Evolutionary conservation across 2,888 invertebrate genomes (phyloP).

Genomic region (Masnerella sp.): DNA sequence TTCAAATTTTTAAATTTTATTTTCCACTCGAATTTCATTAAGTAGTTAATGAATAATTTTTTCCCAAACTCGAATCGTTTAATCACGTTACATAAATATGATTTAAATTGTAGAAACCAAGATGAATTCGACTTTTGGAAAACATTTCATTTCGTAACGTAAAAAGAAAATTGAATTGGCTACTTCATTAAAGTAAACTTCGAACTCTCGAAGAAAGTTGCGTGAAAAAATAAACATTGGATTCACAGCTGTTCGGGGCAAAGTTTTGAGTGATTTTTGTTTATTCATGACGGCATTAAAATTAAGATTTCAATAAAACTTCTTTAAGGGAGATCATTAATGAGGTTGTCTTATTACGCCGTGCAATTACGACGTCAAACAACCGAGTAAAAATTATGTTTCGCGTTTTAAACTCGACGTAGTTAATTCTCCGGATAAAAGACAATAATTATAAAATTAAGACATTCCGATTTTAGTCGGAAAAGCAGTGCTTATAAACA

Average conservation of each 20-base stretch:
- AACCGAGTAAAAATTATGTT: not conserved
- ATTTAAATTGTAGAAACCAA: no score
- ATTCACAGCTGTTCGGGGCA: conserved; percentile 22
- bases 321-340: conserved; percentile 8
- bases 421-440: no score
- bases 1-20: no score
- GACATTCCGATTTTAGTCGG: not conserved
- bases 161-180: conserved; percentile 21
- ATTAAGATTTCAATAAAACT: conserved; percentile 14
- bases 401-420: no score
- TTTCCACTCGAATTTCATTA: no score
- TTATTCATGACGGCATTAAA: conserved; percentile 34
- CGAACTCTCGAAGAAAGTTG: not conserved
- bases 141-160: conserved; percentile 18
- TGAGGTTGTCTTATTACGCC: not conserved
- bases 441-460: no score
- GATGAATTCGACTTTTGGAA: no score
- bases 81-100: no score
- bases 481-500: not conserved
- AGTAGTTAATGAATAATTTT: no score
- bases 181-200: conserved; percentile 31
- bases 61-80: no score
- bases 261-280: conserved; percentile 34
- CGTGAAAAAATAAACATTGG: conserved; percentile 25
- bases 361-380: not conserved